These are phyloP conservation scores for Nebria salina DNA, from an alignment of 2,888 invertebrate genomes.

Conservation along the genomic window DNA sequence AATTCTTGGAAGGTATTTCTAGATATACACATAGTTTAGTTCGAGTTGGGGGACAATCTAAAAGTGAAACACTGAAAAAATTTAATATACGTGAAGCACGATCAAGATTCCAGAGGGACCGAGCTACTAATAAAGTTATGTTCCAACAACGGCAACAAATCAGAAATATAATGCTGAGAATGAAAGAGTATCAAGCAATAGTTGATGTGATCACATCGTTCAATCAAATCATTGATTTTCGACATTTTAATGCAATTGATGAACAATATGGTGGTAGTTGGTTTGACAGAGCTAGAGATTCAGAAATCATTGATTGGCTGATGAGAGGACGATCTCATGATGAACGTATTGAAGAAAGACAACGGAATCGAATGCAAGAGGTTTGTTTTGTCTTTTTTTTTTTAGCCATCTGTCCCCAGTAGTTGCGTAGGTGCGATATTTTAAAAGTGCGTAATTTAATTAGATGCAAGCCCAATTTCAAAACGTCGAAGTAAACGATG, in stretches of 20 bases:
- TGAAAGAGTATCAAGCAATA: constrained; percentile 36
- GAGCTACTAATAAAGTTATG: constrained; percentile 13
- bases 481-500: constrained; percentile 20
- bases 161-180: constrained; percentile 25
- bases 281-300: constrained; percentile 53
- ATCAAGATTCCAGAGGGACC: neutral
- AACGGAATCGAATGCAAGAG: constrained; percentile 29
- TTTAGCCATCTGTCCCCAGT: neutral
- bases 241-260: constrained; percentile 51
- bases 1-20: constrained; percentile 79
- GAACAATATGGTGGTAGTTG: constrained; percentile 58
- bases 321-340: constrained; percentile 45
- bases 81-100: constrained; percentile 64
- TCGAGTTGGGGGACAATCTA: constrained; percentile 76
- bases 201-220: constrained; percentile 56
- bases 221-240: constrained; percentile 56
- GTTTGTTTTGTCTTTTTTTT: neutral
- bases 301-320: constrained; percentile 53
- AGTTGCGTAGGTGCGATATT: neutral
- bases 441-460: neutral
- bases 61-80: constrained; percentile 66
- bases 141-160: constrained; percentile 31
- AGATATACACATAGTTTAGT: constrained; percentile 69
- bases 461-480: constrained; percentile 11
- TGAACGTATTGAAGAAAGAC: constrained; percentile 34